These are phyloP conservation scores for Ephydatia muelleri DNA, from an alignment of 37 sponge, comb jelly and placozoan genomes.

Conservation along the genomic window DNA sequence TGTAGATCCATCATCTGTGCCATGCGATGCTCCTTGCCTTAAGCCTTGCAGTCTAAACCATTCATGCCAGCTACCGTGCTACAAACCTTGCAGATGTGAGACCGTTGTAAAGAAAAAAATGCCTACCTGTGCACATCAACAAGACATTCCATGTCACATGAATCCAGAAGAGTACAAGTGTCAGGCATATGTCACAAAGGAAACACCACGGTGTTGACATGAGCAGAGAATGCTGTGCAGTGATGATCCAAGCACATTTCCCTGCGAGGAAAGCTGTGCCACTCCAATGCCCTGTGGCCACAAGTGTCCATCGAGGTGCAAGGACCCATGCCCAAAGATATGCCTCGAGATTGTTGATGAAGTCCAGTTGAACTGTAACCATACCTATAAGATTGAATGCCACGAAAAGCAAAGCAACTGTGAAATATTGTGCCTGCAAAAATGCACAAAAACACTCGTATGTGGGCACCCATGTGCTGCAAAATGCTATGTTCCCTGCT, in stretches of 20 bases:
- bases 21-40: slow-evolving; percentile 30
- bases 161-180: not conserved
- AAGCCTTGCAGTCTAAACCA: slow-evolving; percentile 16
- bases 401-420: slow-evolving; percentile 17
- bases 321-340: too few relatives aligned
- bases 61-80: slow-evolving; percentile 19
- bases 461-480: slow-evolving; percentile 53
- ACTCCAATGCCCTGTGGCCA: too few relatives aligned
- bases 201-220: too few relatives aligned
- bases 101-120: not conserved
- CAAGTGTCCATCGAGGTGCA: too few relatives aligned
- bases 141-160: slow-evolving; percentile 3
- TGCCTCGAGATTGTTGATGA: too few relatives aligned
- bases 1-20: slow-evolving; percentile 9
- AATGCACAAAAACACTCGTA: slow-evolving; percentile 15
- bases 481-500: too few relatives aligned
- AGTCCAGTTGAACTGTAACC: too few relatives aligned
- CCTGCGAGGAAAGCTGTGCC: too few relatives aligned
- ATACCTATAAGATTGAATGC: slow-evolving; percentile 16
- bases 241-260: too few relatives aligned
- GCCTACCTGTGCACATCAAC: slow-evolving; percentile 15
- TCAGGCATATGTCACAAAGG: not conserved
- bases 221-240: too few relatives aligned
- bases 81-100: slow-evolving; percentile 2
- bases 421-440: slow-evolving; percentile 19